A percentile compares a stretch with the other conserved stretches of the same genome.
Conservation (phyloP, 2,888 invertebrate species). For the Yponomeuta malinellus region DNA sequence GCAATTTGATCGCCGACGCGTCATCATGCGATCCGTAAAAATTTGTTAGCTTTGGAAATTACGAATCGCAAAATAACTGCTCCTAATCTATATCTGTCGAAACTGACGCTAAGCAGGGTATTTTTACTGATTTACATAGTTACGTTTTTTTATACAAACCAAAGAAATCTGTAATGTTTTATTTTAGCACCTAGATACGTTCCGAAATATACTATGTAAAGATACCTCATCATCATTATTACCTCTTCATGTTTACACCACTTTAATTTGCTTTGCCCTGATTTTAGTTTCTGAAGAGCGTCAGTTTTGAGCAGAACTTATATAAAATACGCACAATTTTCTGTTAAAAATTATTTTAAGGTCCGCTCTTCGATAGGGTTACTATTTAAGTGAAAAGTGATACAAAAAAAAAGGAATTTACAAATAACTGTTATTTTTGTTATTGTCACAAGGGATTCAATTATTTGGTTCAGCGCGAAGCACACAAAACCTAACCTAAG, state of each 20-base stretch:
- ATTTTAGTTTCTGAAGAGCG: too few relatives aligned
- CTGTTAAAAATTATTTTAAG: too few relatives aligned
- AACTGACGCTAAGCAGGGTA: not conserved
- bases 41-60: not conserved
- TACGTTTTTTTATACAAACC: too few relatives aligned
- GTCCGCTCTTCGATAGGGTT: not conserved
- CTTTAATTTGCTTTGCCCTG: too few relatives aligned
- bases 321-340: too few relatives aligned
- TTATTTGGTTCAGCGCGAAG: conserved; percentile 53
- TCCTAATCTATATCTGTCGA: not conserved
- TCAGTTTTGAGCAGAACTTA: too few relatives aligned
- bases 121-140: not conserved
- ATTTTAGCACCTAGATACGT: too few relatives aligned
- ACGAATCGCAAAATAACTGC: not conserved
- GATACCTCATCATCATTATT: too few relatives aligned
- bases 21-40: not conserved
- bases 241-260: too few relatives aligned
- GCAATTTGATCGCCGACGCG: not conserved
- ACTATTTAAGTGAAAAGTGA: not conserved
- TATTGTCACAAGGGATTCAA: conserved; percentile 54
- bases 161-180: not conserved
- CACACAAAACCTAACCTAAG: conserved; percentile 37
- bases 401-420: not conserved
- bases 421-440: conserved; percentile 20
- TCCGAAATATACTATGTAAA: too few relatives aligned